Evolutionary conservation across 2,113 vertebrate genomes (phyloP), one percentile per base, ranked within the genome.

Genomic region (Melanostigma gelatinosum): DNA sequence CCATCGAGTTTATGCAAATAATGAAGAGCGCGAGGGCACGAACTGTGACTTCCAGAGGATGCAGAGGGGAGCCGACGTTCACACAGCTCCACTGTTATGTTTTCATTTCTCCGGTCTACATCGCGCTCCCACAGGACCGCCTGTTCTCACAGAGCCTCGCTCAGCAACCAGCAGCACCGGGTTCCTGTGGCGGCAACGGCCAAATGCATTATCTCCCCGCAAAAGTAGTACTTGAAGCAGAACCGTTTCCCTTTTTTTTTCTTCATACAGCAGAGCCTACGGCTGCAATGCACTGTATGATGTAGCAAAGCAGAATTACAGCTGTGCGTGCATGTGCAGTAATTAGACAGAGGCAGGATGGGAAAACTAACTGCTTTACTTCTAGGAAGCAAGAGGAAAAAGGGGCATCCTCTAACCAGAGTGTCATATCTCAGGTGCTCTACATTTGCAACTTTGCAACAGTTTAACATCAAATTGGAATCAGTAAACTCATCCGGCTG

Each of bases 131-230:
- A 7, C 27, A 78, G 75, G 82, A 76, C 73, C 32, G 42, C 27
- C 82, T 76, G 63, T 57, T 86, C 79, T 74, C 64, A 64, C 65
- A 76, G 80, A 77, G 67, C 70, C 66, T 74, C 27, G 29, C 72
- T 75, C 44, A 68, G 58, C 34, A 34, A 34, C 34, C 34, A 34
- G 34, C 60, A 70, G 16, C 64, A 27, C 40, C n/a, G 65, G 16
- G 22, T 72, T 62, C 44, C 34, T 62, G 42, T 44, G 4, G 18
- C 57, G 72, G 63, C 60, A 77, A 76, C 64, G 68, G 71, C 54
- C 73, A 8, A 79, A 87, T 75, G n/a, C 65, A 79, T 76, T 73
- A 75, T 72, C 71, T 24, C 29, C 38, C 55, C 50, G 4, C 50
- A 62, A 52, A 77, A 73, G 52, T 27, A 50, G 63, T 48, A 61